Conservation (phyloP, 2,113 vertebrate genomes). For the Columbina picui region DNA sequence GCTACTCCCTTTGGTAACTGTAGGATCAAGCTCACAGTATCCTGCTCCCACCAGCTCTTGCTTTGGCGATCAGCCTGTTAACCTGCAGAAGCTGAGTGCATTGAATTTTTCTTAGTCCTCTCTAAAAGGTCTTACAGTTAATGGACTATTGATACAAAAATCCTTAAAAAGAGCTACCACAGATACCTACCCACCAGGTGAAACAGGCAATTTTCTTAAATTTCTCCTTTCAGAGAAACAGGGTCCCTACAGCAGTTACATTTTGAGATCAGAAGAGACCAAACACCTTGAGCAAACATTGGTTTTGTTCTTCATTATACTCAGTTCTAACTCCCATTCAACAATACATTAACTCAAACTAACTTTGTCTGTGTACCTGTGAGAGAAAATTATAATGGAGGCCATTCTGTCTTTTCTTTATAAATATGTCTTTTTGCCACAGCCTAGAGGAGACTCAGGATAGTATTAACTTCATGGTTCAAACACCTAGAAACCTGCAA, state of each 20-base stretch:
- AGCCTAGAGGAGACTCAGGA: neutral
- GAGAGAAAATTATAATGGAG: neutral
- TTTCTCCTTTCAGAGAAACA: neutral
- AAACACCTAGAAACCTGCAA: neutral
- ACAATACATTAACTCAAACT: neutral
- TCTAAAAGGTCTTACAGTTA: neutral
- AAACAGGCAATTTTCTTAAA: neutral
- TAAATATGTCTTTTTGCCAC: accelerated
- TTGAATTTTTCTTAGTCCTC: neutral
- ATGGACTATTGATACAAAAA: neutral
- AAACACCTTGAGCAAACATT: neutral
- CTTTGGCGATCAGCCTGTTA: neutral
- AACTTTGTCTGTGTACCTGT: neutral
- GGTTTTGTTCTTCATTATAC: neutral
- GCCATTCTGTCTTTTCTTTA: neutral
- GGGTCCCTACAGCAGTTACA: accelerated
- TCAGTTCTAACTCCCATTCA: neutral
- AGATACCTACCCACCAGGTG: neutral
- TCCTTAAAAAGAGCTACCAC: neutral
- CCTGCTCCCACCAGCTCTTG: neutral
- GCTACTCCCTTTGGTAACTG: neutral
- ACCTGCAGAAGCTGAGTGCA: neutral
- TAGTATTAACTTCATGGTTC: neutral
- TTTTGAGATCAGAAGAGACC: neutral
- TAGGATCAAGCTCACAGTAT: neutral